phyloP scores from a whole-genome alignment of 2,888 invertebrate species.

The Drosophila neutralis region DNA sequence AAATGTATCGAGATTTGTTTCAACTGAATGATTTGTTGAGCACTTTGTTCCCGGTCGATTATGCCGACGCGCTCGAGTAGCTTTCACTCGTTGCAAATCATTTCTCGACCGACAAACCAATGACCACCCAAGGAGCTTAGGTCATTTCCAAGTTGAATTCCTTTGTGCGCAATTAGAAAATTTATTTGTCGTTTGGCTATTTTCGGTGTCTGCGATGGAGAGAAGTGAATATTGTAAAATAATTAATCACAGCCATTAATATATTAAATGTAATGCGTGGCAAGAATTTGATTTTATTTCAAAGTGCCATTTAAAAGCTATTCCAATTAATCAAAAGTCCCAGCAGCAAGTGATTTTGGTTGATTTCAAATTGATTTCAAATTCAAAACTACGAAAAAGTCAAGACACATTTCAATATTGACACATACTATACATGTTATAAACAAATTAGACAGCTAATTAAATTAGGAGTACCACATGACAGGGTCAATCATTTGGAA shows the following conservation, averaged over 20 bases:
- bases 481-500: neutral
- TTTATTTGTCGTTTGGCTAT: constrained; percentile 33
- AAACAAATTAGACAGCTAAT: neutral
- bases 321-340: neutral
- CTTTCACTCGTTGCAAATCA: constrained; percentile 58
- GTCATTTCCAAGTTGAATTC: constrained; percentile 36
- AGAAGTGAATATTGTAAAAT: constrained; percentile 17
- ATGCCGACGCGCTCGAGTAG: constrained; percentile 42
- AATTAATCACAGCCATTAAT: constrained; percentile 67
- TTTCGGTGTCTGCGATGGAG: neutral
- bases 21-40: constrained; percentile 52
- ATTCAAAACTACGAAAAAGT: neutral
- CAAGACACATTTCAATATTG: neutral
- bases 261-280: constrained; percentile 43
- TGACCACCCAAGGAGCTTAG: constrained; percentile 14
- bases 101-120: constrained; percentile 35
- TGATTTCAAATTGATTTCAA: neutral
- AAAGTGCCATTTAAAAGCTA: constrained; percentile 41
- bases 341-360: neutral
- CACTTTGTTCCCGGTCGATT: constrained; percentile 57
- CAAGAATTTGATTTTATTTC: constrained; percentile 58
- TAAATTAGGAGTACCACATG: neutral
- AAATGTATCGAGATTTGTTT: constrained; percentile 64
- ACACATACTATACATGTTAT: no score
- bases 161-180: constrained; percentile 67